Evolutionary conservation across 2,888 invertebrate species (phyloP).

Genomic region (Folsomia manolachei): DNA sequence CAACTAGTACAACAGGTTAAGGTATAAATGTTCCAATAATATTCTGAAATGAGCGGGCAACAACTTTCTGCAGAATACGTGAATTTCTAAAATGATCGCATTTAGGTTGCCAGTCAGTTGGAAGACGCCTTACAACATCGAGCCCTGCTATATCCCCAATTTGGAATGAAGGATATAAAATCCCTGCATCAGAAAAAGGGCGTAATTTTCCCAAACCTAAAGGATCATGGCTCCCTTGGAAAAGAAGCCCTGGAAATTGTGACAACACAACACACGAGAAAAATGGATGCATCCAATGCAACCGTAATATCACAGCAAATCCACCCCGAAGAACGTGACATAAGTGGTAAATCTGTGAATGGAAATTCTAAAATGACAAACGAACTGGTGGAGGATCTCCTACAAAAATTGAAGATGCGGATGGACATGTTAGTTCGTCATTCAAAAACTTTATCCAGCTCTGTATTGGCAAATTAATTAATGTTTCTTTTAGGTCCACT

Average conservation of each 20-base stretch:
- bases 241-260: conserved; percentile 51
- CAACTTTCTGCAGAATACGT: no score
- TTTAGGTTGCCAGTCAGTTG: conserved; percentile 49
- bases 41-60: no score
- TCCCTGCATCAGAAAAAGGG: conserved; percentile 50
- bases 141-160: conserved; percentile 50
- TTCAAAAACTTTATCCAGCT: background rate
- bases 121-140: conserved; percentile 50
- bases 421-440: conserved; percentile 45
- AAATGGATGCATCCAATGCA: conserved; percentile 40
- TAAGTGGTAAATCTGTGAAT: conserved; percentile 13
- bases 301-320: conserved; percentile 41
- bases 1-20: conserved; percentile 51
- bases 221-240: conserved; percentile 50
- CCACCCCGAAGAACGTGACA: conserved; percentile 21
- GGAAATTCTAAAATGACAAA: conserved; percentile 22
- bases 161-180: conserved; percentile 47
- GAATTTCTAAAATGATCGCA: background rate
- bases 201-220: conserved; percentile 50
- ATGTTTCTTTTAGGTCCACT: conserved; percentile 31
- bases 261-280: conserved; percentile 44
- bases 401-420: conserved; percentile 46
- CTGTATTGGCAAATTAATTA: background rate
- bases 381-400: conserved; percentile 48
- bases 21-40: conserved; percentile 29